phyloP scores from a whole-genome alignment of 2,888 invertebrate genomes.

The Cataglyphis rosenhaueri region DNA sequence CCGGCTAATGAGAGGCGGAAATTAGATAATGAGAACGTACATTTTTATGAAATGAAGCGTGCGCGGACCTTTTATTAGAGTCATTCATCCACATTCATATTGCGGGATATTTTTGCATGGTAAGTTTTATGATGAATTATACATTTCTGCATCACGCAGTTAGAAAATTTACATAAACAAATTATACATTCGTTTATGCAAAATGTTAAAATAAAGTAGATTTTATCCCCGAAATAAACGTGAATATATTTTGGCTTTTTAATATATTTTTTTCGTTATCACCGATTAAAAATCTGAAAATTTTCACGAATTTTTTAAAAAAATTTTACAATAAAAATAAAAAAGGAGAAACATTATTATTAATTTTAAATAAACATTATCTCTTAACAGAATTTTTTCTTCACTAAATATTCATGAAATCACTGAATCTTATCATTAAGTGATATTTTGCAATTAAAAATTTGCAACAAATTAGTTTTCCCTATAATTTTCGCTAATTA shows the following conservation, averaged over 20 bases:
- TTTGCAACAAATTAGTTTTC: not conserved
- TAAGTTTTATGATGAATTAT: slow-evolving; percentile 13
- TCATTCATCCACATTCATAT: slow-evolving; percentile 19
- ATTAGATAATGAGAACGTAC: slow-evolving; percentile 53
- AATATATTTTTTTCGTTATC: not conserved
- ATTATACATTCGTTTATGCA: slow-evolving; percentile 4
- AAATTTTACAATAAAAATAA: not conserved
- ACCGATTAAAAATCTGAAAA: not conserved
- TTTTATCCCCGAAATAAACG: not conserved
- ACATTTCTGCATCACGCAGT: slow-evolving; percentile 15
- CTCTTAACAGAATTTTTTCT: not conserved
- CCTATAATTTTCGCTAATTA: slow-evolving; percentile 6
- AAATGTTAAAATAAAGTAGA: slow-evolving; percentile 5
- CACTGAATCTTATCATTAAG: not conserved
- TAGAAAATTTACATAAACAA: slow-evolving; percentile 1
- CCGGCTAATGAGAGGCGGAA: slow-evolving; percentile 44
- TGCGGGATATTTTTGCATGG: slow-evolving; percentile 32
- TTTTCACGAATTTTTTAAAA: not conserved
- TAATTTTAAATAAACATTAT: not conserved
- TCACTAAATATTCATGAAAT: slow-evolving; percentile 9
- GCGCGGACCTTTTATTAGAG: slow-evolving; percentile 2
- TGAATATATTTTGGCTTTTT: not conserved
- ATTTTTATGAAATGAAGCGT: slow-evolving; percentile 39
- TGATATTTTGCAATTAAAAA: slow-evolving; percentile 10
- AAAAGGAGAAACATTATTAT: not conserved